Evolutionary conservation across 2,113 vertebrate genomes (phyloP), one percentile per base, ranked within the genome.

Genomic region (Mungos mungo): DNA sequence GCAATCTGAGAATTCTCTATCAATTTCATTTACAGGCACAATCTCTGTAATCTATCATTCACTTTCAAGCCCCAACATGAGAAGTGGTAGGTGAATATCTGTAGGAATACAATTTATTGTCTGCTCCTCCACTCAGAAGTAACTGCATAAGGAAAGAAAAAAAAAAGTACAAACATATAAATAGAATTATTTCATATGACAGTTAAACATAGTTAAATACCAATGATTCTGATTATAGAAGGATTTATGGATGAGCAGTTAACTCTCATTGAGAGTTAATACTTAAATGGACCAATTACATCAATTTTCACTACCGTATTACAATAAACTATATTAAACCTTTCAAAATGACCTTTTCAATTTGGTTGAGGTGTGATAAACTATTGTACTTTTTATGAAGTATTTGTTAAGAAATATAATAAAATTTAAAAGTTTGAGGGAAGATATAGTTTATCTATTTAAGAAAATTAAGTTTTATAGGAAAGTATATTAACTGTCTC

Each of bases 91-190:
- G 97, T 23, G 99, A 99, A 71, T 99, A 99, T 98, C 95, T 99
- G 99, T 99, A 99, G 87, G 99, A 99, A 98, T 99, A 99, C n/a
- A 99, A 98, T 96, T 99, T 99, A 99, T 99, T 99, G 98, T 99
- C 99, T 27, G 99, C 99, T 15, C 99, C 99, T 79, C 99, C 99
- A 77, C 99, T 99, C 97, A 99, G 90, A 95, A 99, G 99, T 98
- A 99, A 96, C 99, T 99, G 96, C 47, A 35, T 84, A 96, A 97
- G 71, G 38, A 90, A 71, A 33, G 33, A 92, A 98, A 98, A 54
- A 54, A 83, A 94, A 63, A 79, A 25, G 7, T 19, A 96, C 5
- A 88, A 90, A 97, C 19, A 94, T 6, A 13, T n/a, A 95, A 95
- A 90, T 71, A 92, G 7, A 96, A 85, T 80, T 93, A 96, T 63